phyloP scores from a whole-genome alignment of 1,140 invertebrate species.

The Ostrea denselamellosa region DNA sequence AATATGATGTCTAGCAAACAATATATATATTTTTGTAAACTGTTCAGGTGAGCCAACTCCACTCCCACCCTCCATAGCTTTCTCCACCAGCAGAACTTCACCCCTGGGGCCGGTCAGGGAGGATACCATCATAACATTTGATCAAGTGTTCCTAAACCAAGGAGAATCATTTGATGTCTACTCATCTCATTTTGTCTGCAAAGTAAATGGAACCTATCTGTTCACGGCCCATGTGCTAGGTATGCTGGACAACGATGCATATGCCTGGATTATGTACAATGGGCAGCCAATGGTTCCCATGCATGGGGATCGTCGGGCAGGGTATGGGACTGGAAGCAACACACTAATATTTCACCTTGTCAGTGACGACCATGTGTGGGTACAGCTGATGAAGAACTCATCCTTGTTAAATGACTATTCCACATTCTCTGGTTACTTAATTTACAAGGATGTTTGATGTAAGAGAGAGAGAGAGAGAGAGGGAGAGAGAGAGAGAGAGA shows the following conservation, averaged over 20 bases:
- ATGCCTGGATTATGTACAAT: constrained; percentile 78
- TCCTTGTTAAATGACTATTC: constrained; percentile 76
- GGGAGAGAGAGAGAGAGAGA: not conserved
- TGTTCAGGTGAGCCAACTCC: constrained; percentile 59
- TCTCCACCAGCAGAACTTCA: constrained; percentile 73
- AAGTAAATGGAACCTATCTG: constrained; percentile 77
- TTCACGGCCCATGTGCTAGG: constrained; percentile 76
- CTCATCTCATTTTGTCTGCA: constrained; percentile 77
- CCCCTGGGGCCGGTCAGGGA: constrained; percentile 75
- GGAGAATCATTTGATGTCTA: constrained; percentile 75
- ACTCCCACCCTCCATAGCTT: constrained; percentile 69
- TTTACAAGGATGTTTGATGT: constrained; percentile 63
- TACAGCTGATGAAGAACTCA: constrained; percentile 75
- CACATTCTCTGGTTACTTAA: constrained; percentile 76
- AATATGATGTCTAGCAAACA: too few relatives aligned
- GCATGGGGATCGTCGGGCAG: constrained; percentile 75
- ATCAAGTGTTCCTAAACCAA: constrained; percentile 75
- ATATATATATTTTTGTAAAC: too few relatives aligned
- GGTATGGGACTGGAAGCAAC: constrained; percentile 77
- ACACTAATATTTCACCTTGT: constrained; percentile 73
- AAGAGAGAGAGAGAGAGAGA: not conserved
- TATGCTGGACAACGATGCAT: constrained; percentile 72
- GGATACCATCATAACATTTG: constrained; percentile 75
- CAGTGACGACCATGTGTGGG: constrained; percentile 76
- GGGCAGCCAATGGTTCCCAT: constrained; percentile 75